These are phyloP conservation scores for Gymnogyps californianus DNA, from an alignment of 2,113 vertebrate species.

Conservation along the genomic window DNA sequence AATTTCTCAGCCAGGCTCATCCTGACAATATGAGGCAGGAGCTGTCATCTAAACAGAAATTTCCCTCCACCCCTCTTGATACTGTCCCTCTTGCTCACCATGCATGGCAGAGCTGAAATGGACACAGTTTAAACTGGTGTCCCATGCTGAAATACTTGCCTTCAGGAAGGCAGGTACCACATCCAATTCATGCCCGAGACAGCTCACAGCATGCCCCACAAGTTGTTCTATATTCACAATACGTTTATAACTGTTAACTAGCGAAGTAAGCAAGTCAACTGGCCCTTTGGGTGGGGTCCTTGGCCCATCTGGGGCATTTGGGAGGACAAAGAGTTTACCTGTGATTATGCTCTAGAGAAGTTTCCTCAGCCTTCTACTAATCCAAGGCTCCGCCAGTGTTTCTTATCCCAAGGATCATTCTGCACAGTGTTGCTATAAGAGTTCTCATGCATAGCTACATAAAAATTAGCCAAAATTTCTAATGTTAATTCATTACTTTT, in stretches of 20 bases:
- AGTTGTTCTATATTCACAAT: not conserved
- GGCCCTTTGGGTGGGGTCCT: not conserved
- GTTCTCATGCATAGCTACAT: not conserved
- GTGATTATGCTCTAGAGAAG: not conserved
- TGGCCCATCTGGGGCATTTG: not conserved
- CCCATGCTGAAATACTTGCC: not conserved
- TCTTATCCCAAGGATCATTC: not conserved
- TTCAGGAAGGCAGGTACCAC: not conserved
- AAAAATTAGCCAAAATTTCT: not conserved
- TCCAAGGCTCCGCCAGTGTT: not conserved
- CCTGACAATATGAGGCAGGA: not conserved
- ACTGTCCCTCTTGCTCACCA: not conserved
- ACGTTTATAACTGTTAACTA: not conserved
- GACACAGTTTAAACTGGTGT: not conserved
- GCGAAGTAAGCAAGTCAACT: not conserved
- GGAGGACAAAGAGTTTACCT: not conserved
- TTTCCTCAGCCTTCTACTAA: not conserved
- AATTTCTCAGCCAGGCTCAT: not conserved
- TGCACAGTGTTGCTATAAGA: not conserved
- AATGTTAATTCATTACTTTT: not conserved
- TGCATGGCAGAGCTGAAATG: not conserved
- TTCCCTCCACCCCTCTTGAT: not conserved
- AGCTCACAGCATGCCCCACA: not conserved
- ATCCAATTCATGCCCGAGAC: not conserved
- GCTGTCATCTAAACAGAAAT: not conserved